phyloP scores from a whole-genome alignment of 2,888 invertebrate species.

The Agelastica alni region DNA sequence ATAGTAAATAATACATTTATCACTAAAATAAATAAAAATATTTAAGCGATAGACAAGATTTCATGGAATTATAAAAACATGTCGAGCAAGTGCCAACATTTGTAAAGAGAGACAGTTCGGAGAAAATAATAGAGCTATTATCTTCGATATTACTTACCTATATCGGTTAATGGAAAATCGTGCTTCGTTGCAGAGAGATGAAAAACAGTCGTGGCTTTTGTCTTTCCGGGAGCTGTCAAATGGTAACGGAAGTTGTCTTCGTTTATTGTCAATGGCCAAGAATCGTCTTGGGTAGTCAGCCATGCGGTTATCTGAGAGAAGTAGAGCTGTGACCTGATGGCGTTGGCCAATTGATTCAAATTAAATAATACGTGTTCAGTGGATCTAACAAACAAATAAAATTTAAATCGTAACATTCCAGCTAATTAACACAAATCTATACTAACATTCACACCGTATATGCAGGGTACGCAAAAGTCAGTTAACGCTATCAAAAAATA shows the following conservation, averaged over 20 bases:
- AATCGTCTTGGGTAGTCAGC: constrained; percentile 62
- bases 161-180: constrained; percentile 72
- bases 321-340: constrained; percentile 91
- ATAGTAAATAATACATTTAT: too few relatives aligned
- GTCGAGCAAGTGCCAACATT: not conserved
- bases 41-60: not conserved
- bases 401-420: too few relatives aligned
- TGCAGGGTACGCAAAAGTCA: too few relatives aligned
- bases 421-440: too few relatives aligned
- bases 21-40: too few relatives aligned
- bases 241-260: constrained; percentile 53
- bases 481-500: too few relatives aligned
- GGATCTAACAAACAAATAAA: constrained; percentile 57
- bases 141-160: constrained; percentile 54
- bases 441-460: too few relatives aligned
- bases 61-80: not conserved
- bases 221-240: constrained; percentile 71
- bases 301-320: constrained; percentile 97
- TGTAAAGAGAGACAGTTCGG: not conserved
- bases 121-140: not conserved
- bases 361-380: constrained; percentile 59
- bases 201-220: constrained; percentile 63
- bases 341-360: constrained; percentile 81
- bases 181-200: constrained; percentile 66
- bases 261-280: constrained; percentile 39